Percentiles rank a stretch among this genome's conserved stretches.
Conservation (phyloP, 1,140 invertebrate species). For the Triops cancriformis region DNA sequence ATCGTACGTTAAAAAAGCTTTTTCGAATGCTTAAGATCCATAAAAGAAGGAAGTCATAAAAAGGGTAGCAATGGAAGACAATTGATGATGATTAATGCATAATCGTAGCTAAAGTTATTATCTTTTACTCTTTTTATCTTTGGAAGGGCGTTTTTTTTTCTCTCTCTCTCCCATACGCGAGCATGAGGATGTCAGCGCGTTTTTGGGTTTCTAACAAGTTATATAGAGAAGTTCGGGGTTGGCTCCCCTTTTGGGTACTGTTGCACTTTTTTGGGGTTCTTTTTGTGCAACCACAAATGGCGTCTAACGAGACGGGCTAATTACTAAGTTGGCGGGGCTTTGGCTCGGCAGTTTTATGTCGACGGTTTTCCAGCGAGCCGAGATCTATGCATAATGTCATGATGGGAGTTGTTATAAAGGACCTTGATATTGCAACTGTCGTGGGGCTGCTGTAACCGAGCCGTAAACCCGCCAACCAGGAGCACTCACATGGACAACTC, state of each 20-base stretch:
- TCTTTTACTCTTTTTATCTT: background rate
- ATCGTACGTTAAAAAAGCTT: background rate
- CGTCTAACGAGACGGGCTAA: constrained; percentile 12
- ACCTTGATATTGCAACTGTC: constrained; percentile 13
- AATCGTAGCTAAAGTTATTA: constrained; percentile 11
- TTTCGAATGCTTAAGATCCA: background rate
- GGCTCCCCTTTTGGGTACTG: background rate
- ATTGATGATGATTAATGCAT: constrained; percentile 2
- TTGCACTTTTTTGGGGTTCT: background rate
- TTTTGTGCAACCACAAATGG: constrained; percentile 13
- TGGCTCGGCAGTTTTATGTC: constrained; percentile 12
- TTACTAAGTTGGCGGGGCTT: constrained; percentile 9
- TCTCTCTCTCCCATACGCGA: background rate
- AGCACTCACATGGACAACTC: background rate
- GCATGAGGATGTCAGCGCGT: background rate
- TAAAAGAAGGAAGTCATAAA: constrained; percentile 7
- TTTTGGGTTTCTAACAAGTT: constrained; percentile 3
- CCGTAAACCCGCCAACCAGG: constrained; percentile 8
- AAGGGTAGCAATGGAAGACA: background rate
- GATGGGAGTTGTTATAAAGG: constrained; percentile 13
- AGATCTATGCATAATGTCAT: constrained; percentile 14
- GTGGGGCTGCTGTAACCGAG: background rate
- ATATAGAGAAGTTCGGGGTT: background rate
- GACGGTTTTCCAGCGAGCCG: background rate
- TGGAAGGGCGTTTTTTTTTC: background rate